Percentiles rank a stretch among this genome's conserved stretches.
These are phyloP conservation scores for Caenorhabditis angaria DNA, from an alignment of 2,888 invertebrate genomes.

Conservation along the genomic window DNA sequence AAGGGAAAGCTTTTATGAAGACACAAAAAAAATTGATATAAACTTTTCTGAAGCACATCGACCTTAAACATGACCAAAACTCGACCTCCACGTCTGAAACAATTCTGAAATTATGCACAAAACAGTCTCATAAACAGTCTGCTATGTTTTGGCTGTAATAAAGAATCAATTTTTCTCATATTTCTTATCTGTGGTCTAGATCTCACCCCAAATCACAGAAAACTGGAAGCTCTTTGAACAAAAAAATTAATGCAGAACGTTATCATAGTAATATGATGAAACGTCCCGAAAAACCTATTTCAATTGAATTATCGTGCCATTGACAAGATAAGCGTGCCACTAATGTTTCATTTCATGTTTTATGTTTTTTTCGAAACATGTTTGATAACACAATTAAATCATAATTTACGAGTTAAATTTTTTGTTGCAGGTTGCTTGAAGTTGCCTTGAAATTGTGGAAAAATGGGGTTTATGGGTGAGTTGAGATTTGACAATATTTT, in stretches of 20 bases:
- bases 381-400: not conserved
- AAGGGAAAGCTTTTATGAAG: too few species aligned
- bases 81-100: too few species aligned
- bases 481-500: not conserved
- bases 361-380: not conserved
- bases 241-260: not conserved
- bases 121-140: too few species aligned
- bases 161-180: too few species aligned
- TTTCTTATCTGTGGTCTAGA: too few species aligned
- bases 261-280: slow-evolving; percentile 1
- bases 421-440: slow-evolving; percentile 6
- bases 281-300: not conserved
- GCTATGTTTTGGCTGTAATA: too few species aligned
- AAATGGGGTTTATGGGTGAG: slow-evolving; percentile 6
- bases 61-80: too few species aligned
- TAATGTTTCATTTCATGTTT: not conserved
- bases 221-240: too few species aligned
- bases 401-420: not conserved
- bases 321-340: slow-evolving; percentile 4
- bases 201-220: too few species aligned
- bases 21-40: too few species aligned
- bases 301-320: not conserved
- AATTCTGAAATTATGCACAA: too few species aligned
- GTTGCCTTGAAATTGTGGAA: not conserved
- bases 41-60: too few species aligned